Percentiles rank a stretch among this genome's conserved stretches.
Conservation (phyloP, 2,888 invertebrate species). For the Chelonus formosanus region DNA sequence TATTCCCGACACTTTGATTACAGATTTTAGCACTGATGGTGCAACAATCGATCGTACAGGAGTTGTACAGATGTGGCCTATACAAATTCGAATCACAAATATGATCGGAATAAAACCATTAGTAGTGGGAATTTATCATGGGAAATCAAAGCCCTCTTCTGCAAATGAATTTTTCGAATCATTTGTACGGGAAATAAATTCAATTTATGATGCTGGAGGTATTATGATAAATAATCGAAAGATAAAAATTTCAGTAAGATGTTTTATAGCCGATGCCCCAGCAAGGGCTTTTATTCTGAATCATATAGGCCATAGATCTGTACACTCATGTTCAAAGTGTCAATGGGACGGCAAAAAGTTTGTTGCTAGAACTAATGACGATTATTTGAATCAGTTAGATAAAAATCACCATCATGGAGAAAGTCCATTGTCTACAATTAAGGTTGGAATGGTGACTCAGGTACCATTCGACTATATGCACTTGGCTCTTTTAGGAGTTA, state of each 20-base stretch:
- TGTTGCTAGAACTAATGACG: background rate
- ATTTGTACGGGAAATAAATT: background rate
- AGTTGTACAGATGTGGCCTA: constrained; percentile 10
- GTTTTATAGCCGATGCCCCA: too few relatives aligned
- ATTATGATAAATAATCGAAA: too few relatives aligned
- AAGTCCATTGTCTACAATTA: constrained; percentile 6
- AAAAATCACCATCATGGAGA: background rate
- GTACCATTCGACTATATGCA: constrained; percentile 32
- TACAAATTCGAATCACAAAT: constrained; percentile 6
- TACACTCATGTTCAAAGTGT: constrained; percentile 6
- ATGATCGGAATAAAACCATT: background rate
- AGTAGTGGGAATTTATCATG: constrained; percentile 11
- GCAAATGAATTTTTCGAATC: background rate
- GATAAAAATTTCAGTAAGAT: too few relatives aligned
- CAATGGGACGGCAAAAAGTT: background rate
- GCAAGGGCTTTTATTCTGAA: too few relatives aligned
- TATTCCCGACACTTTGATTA: background rate
- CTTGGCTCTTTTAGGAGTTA: constrained; percentile 19
- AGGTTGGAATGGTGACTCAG: constrained; percentile 12
- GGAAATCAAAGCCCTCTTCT: background rate
- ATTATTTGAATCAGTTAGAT: constrained; percentile 1
- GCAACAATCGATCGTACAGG: background rate
- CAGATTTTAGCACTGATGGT: constrained; percentile 20
- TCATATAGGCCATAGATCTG: background rate
- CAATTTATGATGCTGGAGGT: background rate